Evolutionary conservation across 2,113 vertebrate genomes (phyloP).

Genomic region (Nannobrachium achirus): DNA sequence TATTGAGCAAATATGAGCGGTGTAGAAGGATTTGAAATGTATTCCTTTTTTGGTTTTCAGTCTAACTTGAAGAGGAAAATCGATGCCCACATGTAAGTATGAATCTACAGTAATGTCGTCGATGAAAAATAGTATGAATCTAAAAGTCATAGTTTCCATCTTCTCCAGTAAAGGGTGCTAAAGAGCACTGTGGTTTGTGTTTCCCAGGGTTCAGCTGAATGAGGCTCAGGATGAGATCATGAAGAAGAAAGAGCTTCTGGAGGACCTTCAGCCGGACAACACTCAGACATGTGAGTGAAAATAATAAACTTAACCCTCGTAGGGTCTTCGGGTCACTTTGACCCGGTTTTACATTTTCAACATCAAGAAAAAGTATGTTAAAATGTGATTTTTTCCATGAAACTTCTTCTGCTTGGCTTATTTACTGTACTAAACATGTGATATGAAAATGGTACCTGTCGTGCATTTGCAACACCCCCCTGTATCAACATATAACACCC

Average conservation of each 20-base stretch:
- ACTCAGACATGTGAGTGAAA: constrained; percentile 78
- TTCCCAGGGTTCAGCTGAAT: constrained; percentile 89
- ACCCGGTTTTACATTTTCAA: no score
- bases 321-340: no score
- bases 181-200: background rate
- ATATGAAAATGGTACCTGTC: no score
- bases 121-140: background rate
- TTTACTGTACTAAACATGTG: no score
- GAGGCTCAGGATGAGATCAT: constrained; percentile 95
- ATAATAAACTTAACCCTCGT: no score
- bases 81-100: constrained; percentile 96
- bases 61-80: constrained; percentile 94
- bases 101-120: background rate
- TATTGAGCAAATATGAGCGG: no score
- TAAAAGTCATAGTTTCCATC: background rate
- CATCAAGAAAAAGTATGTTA: no score
- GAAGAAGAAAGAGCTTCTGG: constrained; percentile 95
- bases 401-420: no score
- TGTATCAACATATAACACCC: no score
- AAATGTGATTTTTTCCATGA: no score
- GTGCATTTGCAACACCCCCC: no score
- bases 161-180: constrained; percentile 10
- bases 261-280: constrained; percentile 92
- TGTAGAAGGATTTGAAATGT: no score
- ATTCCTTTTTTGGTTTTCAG: constrained; percentile 75